Conservation (phyloP, 53 echinoderm and acorn worm species). For the Antedon mediterranea region DNA sequence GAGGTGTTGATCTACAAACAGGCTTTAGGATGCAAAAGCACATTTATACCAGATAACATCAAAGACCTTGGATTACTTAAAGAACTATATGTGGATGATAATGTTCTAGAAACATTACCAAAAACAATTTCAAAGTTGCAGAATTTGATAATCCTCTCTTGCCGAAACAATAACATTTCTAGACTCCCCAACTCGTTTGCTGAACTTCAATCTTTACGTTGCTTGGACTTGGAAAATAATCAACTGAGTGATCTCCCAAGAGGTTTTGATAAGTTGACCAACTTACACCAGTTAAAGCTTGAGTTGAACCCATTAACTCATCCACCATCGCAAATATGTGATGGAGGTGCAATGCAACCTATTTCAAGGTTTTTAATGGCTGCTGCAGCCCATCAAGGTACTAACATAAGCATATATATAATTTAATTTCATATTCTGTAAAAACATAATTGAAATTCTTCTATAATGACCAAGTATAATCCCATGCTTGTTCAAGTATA, state of each 20-base stretch:
- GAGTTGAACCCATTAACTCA: constrained; percentile 59
- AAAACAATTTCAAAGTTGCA: constrained; percentile 24
- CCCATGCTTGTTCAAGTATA: too few relatives aligned
- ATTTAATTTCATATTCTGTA: too few relatives aligned
- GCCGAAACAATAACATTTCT: constrained; percentile 37
- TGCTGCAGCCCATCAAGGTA: constrained; percentile 75
- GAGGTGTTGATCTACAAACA: constrained; percentile 46
- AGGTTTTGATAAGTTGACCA: constrained; percentile 45
- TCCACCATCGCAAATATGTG: constrained; percentile 80
- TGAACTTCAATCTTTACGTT: constrained; percentile 40
- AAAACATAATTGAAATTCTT: too few relatives aligned
- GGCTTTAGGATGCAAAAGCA: constrained; percentile 39
- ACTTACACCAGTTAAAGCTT: constrained; percentile 41
- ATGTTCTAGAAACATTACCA: constrained; percentile 44
- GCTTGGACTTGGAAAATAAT: constrained; percentile 49
- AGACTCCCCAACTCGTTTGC: constrained; percentile 52
- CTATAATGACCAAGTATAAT: not conserved
- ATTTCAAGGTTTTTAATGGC: constrained; percentile 61
- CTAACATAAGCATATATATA: too few relatives aligned
- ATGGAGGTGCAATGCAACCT: constrained; percentile 83
- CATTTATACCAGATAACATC: constrained; percentile 39
- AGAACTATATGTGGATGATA: constrained; percentile 60
- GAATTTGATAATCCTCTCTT: constrained; percentile 38
- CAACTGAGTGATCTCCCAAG: constrained; percentile 37
- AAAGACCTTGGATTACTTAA: constrained; percentile 44